Conservation (phyloP, 1,140 invertebrate genomes). For the Penaeus indicus region DNA sequence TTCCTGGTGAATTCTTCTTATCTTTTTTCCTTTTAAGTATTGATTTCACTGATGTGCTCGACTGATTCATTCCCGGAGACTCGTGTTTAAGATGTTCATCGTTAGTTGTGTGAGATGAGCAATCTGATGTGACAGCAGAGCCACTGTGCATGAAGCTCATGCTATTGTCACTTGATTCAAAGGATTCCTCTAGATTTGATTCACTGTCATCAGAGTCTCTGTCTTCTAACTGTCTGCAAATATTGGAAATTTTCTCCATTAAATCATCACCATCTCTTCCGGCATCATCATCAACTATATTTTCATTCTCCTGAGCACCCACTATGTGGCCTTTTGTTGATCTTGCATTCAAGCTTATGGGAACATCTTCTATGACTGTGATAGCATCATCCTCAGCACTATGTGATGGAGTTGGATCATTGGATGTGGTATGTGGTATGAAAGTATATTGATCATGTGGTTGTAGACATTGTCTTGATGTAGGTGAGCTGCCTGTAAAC, state of each 20-base stretch:
- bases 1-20: background rate
- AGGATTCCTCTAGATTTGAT: constrained; percentile 3
- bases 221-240: constrained; percentile 45
- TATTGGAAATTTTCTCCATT: constrained; percentile 48
- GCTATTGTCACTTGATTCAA: background rate
- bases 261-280: constrained; percentile 36
- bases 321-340: background rate
- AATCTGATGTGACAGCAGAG: too few species aligned
- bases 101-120: background rate
- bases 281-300: constrained; percentile 27
- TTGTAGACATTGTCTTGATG: too few species aligned
- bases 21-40: constrained; percentile 56
- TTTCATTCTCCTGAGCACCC: constrained; percentile 4
- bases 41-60: constrained; percentile 38
- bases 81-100: constrained; percentile 8
- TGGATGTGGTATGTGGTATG: too few species aligned
- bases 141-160: too few species aligned
- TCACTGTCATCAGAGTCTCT: constrained; percentile 34
- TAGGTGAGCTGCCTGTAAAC: too few species aligned
- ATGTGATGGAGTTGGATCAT: too few species aligned
- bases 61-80: background rate
- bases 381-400: too few species aligned
- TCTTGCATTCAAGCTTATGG: background rate
- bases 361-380: background rate
- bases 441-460: too few species aligned